These are phyloP conservation scores for Gallirallus australis DNA, from an alignment of 2,797 vertebrate genomes.

Conservation along the genomic window DNA sequence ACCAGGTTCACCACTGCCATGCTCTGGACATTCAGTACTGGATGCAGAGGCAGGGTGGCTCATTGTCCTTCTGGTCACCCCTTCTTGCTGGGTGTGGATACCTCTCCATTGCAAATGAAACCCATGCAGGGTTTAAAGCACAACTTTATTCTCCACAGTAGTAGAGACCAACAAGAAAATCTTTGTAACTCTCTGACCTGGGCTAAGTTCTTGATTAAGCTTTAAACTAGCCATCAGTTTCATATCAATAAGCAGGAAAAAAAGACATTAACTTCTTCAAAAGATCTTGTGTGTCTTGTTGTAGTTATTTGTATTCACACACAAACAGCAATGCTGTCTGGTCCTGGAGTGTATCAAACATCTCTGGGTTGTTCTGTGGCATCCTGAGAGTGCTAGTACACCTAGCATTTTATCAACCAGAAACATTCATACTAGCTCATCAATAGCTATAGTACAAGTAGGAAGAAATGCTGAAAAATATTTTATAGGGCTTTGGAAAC, in stretches of 20 bases:
- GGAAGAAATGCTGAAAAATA: neutral
- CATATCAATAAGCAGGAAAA: neutral
- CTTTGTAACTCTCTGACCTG: neutral
- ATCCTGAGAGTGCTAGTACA: neutral
- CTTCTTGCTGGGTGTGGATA: accelerated
- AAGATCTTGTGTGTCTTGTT: neutral
- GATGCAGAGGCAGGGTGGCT: neutral
- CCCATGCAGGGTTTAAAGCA: neutral
- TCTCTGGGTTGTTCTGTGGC: neutral
- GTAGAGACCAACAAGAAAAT: neutral
- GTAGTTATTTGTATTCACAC: neutral
- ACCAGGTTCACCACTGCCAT: accelerated
- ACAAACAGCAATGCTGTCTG: neutral
- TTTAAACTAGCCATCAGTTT: neutral
- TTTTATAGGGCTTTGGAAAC: neutral
- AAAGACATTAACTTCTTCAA: neutral
- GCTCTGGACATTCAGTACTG: neutral
- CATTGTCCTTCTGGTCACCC: neutral
- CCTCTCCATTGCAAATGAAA: neutral
- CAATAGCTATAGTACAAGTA: neutral
- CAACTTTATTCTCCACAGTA: neutral
- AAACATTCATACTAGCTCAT: neutral
- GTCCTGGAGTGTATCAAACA: neutral
- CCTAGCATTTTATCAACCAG: neutral
- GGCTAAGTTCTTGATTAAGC: neutral